phyloP scores from a whole-genome alignment of 1,140 invertebrate genomes.

The Phymastichus coffea region DNA sequence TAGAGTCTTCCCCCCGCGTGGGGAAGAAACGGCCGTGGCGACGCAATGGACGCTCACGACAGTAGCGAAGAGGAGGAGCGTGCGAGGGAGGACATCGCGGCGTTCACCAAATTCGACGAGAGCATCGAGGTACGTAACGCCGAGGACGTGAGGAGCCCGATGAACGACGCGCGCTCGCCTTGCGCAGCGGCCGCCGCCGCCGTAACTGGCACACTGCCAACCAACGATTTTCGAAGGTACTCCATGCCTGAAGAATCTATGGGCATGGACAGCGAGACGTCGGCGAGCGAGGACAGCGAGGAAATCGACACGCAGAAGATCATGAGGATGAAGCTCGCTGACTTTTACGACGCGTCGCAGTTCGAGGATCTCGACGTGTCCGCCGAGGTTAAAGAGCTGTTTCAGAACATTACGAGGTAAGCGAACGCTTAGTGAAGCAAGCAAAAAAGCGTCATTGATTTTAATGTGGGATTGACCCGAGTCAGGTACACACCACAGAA shows the following conservation, averaged over 20 bases:
- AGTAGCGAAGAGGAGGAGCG: conserved; percentile 47
- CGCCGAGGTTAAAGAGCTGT: conserved; percentile 86
- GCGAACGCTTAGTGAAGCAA: conserved; percentile 20
- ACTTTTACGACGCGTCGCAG: conserved; percentile 80
- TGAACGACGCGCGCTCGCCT: conserved; percentile 39
- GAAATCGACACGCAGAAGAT: conserved; percentile 47
- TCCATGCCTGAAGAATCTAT: conserved; percentile 32
- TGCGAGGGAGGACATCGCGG: conserved; percentile 35
- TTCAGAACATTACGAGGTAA: conserved; percentile 89
- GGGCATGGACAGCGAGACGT: conserved; percentile 46
- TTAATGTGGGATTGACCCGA: no score
- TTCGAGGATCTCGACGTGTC: conserved; percentile 83
- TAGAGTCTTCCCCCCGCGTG: no score
- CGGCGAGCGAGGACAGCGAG: conserved; percentile 50
- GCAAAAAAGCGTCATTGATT: neutral
- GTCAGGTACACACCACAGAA: conserved; percentile 90
- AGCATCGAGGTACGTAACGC: conserved; percentile 46
- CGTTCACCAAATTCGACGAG: conserved; percentile 51
- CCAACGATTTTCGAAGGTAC: no score
- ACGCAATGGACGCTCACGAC: neutral
- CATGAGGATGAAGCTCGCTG: conserved; percentile 53
- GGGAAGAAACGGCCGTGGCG: neutral
- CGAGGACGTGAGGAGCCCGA: conserved; percentile 49
- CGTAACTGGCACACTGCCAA: no score
- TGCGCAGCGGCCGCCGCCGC: no score